A percentile compares a stretch with the other conserved stretches of the same genome.
phyloP scores from a whole-genome alignment of 2,113 vertebrate genomes.

The Peucedramus taeniatus region DNA sequence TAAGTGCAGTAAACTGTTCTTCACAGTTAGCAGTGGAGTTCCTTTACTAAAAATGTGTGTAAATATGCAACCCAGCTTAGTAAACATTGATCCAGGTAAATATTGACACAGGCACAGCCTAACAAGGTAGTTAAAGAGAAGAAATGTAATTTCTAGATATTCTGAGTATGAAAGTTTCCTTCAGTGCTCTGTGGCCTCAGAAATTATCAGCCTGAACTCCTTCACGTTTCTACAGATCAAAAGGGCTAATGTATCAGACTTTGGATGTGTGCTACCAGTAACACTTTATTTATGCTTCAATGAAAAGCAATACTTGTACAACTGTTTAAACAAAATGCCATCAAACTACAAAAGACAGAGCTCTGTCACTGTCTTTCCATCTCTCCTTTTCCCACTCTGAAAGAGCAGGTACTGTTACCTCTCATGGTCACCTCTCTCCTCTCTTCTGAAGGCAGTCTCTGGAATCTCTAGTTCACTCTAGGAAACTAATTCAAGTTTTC shows the following conservation, averaged over 20 bases:
- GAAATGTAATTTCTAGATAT: neutral
- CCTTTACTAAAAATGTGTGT: neutral
- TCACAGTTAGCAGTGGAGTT: neutral
- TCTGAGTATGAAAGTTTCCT: neutral
- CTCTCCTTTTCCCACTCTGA: neutral
- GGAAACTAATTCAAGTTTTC: neutral
- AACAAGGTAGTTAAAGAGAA: neutral
- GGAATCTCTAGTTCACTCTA: neutral
- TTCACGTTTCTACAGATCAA: neutral
- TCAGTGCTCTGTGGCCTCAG: neutral
- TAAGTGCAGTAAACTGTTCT: neutral
- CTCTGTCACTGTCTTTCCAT: neutral
- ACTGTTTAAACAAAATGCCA: neutral
- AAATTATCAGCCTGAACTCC: neutral
- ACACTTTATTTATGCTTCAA: neutral
- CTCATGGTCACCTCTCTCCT: neutral
- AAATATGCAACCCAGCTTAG: neutral
- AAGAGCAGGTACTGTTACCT: neutral
- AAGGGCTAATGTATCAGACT: neutral
- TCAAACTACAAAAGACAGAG: neutral
- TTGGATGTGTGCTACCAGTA: neutral
- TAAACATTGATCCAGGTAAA: constrained; percentile 6
- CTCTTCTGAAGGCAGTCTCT: neutral
- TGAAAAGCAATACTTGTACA: neutral
- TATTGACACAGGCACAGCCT: neutral